phyloP scores from a whole-genome alignment of 2,888 invertebrate species.

The Antitype chi region DNA sequence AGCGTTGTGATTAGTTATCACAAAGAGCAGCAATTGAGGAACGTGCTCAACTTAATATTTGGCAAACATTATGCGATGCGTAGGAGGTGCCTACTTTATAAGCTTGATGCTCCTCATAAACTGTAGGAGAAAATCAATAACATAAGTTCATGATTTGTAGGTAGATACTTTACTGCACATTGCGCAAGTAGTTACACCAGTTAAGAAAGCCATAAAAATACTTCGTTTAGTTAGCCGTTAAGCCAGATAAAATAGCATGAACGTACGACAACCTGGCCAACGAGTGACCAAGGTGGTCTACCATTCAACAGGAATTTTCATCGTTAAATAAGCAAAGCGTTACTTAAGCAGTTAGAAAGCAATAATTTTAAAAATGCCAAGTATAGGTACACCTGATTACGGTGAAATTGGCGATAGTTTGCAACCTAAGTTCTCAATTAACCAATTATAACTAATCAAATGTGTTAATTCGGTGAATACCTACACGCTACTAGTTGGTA shows the following conservation, averaged over 20 bases:
- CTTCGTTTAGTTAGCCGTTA: neutral
- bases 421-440: slow-evolving; percentile 36
- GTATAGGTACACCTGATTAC: no score
- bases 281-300: neutral
- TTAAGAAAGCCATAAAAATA: neutral
- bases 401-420: slow-evolving; percentile 28
- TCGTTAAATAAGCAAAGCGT: no score
- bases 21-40: neutral
- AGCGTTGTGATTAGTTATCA: slow-evolving; percentile 1
- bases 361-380: neutral
- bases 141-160: neutral
- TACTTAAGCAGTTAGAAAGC: slow-evolving; percentile 19
- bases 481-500: slow-evolving; percentile 40
- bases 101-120: neutral
- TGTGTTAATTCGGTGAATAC: slow-evolving; percentile 38
- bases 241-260: no score
- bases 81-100: neutral
- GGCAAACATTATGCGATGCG: neutral
- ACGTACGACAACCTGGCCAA: neutral
- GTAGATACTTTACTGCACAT: neutral
- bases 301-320: neutral
- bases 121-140: neutral
- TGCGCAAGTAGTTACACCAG: no score
- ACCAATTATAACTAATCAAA: slow-evolving; percentile 45
- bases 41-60: neutral